phyloP scores from a whole-genome alignment of 2,113 vertebrate genomes.

The Istiophorus platypterus region DNA sequence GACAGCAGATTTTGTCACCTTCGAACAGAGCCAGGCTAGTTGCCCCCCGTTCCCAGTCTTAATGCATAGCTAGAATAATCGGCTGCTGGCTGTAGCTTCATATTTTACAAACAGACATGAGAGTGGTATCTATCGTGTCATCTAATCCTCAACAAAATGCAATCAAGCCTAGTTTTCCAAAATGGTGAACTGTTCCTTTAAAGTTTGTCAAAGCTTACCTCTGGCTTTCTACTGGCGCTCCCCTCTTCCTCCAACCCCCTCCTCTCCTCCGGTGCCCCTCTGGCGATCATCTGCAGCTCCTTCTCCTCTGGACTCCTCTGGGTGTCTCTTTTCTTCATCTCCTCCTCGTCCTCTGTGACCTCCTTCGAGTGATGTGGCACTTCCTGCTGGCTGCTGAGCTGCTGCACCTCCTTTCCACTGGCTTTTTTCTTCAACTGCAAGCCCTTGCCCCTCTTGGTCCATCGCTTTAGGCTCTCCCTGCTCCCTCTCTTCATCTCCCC shows the following conservation, averaged over 20 bases:
- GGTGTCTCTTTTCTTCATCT: conserved; percentile 74
- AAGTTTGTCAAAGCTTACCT: conserved; percentile 82
- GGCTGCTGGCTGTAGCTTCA: background rate
- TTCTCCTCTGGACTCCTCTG: conserved; percentile 79
- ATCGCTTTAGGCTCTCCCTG: conserved; percentile 76
- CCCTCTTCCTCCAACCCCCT: conserved; percentile 93
- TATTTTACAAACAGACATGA: background rate
- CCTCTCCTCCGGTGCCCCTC: conserved; percentile 84
- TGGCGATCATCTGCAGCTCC: conserved; percentile 84
- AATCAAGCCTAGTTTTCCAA: background rate
- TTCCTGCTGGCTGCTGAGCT: conserved; percentile 54
- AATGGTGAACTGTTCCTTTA: background rate
- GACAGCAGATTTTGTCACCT: background rate
- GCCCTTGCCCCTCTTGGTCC: conserved; percentile 85
- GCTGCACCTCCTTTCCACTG: conserved; percentile 61
- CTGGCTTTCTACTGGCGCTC: conserved; percentile 90
- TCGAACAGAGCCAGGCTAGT: background rate
- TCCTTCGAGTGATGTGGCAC: conserved; percentile 86
- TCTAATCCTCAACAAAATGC: background rate
- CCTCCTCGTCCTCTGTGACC: conserved; percentile 78
- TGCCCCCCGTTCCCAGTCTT: background rate
- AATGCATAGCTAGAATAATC: background rate
- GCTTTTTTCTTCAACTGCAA: conserved; percentile 58
- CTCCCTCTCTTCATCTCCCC: conserved; percentile 55
- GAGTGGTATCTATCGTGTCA: background rate